These are phyloP conservation scores for Drosophila silvestris DNA, from an alignment of 2,888 invertebrate genomes.

Conservation along the genomic window DNA sequence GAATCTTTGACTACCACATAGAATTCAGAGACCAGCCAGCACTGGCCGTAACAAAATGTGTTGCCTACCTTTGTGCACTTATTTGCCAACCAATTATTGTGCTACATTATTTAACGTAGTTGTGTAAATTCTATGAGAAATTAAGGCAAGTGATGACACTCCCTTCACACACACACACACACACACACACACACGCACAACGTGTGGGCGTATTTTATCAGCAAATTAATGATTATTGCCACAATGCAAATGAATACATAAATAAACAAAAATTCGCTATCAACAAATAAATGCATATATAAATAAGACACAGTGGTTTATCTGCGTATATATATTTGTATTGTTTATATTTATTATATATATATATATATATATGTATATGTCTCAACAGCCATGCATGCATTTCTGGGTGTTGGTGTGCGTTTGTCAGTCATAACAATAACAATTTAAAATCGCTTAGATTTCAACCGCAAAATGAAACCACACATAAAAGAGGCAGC, in stretches of 20 bases:
- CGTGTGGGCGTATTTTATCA: conserved; percentile 65
- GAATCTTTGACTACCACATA: conserved; percentile 13
- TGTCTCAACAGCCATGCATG: conserved; percentile 13
- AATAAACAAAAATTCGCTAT: conserved; percentile 77
- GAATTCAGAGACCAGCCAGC: conserved; percentile 11
- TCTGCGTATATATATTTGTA: neutral
- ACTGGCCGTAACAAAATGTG: conserved; percentile 18
- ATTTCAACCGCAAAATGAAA: conserved; percentile 73
- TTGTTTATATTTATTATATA: too few species aligned
- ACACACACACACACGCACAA: conserved; percentile 1
- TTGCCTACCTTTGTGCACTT: conserved; percentile 49
- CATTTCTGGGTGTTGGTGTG: conserved; percentile 3
- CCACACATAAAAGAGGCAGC: conserved; percentile 20
- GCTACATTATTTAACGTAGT: conserved; percentile 40
- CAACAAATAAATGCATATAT: conserved; percentile 75
- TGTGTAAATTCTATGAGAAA: conserved; percentile 56
- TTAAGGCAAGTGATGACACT: conserved; percentile 50
- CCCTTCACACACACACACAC: neutral
- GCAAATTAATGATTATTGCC: conserved; percentile 79
- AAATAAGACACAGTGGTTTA: conserved; percentile 48
- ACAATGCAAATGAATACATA: conserved; percentile 77
- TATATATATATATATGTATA: neutral
- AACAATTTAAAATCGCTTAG: conserved; percentile 82
- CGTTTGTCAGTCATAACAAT: conserved; percentile 72
- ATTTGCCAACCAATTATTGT: conserved; percentile 40